Conservation (phyloP, 1,140 invertebrate genomes). For the Pseudomyrmex pallidus region DNA sequence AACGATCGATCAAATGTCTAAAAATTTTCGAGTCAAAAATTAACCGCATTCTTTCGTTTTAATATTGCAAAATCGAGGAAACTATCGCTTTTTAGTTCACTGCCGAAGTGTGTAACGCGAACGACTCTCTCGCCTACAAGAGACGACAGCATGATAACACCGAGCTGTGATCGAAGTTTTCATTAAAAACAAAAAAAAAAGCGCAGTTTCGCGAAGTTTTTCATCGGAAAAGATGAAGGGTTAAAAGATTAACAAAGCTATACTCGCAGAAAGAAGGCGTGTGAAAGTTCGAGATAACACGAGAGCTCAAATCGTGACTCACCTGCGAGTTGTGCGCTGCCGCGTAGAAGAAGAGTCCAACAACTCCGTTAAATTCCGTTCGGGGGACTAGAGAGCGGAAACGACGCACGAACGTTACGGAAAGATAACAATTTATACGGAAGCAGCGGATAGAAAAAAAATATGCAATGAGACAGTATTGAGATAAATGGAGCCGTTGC, state of each 20-base stretch:
- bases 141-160: not conserved
- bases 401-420: slow-evolving; percentile 2
- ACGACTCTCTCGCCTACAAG: not conserved
- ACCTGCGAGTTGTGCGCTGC: slow-evolving; percentile 20
- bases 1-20: not conserved
- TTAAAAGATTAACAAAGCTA: not conserved
- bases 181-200: not conserved
- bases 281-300: no score
- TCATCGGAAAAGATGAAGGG: not conserved
- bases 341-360: slow-evolving; percentile 26
- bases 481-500: not conserved
- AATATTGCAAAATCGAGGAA: not conserved
- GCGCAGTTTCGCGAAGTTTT: slow-evolving; percentile 6
- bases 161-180: not conserved
- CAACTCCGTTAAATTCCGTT: slow-evolving; percentile 9
- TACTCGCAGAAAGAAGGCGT: not conserved
- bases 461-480: not conserved
- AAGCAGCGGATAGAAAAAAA: not conserved
- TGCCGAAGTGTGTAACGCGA: not conserved
- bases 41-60: not conserved
- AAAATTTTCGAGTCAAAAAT: not conserved
- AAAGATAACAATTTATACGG: not conserved
- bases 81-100: not conserved
- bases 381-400: not conserved
- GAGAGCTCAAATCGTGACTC: not conserved